A percentile compares a stretch with the other conserved stretches of the same genome.
Conservation (phyloP, 2,888 invertebrate species). For the Noctua janthina region DNA sequence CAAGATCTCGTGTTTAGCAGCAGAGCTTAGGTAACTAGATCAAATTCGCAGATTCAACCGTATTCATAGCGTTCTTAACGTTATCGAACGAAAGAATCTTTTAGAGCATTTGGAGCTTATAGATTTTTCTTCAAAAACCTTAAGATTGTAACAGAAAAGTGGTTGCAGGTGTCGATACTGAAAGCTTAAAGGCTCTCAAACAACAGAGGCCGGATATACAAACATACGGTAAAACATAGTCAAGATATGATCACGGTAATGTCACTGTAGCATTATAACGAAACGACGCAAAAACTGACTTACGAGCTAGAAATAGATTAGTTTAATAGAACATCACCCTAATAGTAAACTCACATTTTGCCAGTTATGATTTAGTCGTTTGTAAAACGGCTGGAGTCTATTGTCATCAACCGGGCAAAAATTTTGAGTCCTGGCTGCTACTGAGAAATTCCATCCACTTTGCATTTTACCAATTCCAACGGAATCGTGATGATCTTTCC, state of each 20-base stretch:
- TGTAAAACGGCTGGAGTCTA: no score
- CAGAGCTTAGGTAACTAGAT: background rate
- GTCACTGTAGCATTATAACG: background rate
- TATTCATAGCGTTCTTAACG: background rate
- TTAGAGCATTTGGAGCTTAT: background rate
- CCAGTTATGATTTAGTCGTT: no score
- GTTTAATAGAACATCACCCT: no score
- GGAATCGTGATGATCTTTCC: background rate
- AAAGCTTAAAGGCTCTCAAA: background rate
- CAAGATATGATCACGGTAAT: constrained; percentile 15
- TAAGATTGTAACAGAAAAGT: background rate
- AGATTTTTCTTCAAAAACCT: background rate
- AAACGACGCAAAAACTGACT: background rate
- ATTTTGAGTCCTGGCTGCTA: no score
- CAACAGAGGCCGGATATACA: background rate
- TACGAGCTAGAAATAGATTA: no score
- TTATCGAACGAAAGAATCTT: background rate
- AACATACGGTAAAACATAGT: constrained; percentile 5
- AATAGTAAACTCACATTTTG: no score
- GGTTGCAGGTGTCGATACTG: background rate
- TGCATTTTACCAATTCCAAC: no score
- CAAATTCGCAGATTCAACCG: background rate
- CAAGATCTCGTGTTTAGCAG: background rate
- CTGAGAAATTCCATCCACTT: no score
- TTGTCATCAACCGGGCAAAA: no score